Evolutionary conservation across 2,888 invertebrate genomes (phyloP), one percentile per base, ranked within the genome.

Genomic region (Dicranocentrus wangi): DNA sequence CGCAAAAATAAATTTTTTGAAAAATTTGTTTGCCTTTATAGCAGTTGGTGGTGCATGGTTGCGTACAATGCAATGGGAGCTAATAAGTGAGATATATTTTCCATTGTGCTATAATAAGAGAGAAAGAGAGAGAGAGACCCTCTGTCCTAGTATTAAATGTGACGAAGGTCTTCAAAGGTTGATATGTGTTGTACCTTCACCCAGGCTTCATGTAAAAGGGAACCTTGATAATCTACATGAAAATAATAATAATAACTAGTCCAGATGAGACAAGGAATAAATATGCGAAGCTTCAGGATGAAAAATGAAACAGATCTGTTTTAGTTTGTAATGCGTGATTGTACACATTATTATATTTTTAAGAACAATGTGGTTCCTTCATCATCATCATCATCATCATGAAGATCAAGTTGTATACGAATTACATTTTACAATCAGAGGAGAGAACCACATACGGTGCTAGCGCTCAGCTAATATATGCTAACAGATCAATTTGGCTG

Each of bases 341-440:
- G 27, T 68, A 68, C 19, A 17, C 27, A 68, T 47, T 47, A n/a
- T n/a, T n/a, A n/a, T n/a, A n/a, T 32, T 69, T 53, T 43, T 1
- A 47, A 51, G 51, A 61, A 65, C 63, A 75, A 73, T 75, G 73
- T 53, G 47, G 61, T 72, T 72, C 63, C 72, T 72, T 72, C 72
- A 72, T 61, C 47, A 75, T 65, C 73, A 75, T 58, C 72, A 63
- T 72, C 72, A 72, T 61, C 47, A 75, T 65, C 73, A 75, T 58
- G 51, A 51, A 72, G 72, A 72, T 72, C 72, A 65, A 65, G 73
- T 75, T 75, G 25, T 63, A 55, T 15, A 21, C 60, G 72, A 72
- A 61, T 23, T 58, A 58, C 58, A 58, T 3, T 58, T 23, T 43
- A 71, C 42, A 60, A 71, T 71, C 71, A 58, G 42, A 71, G 69